A percentile compares a stretch with the other conserved stretches of the same genome.
Evolutionary conservation across 2,113 vertebrate genomes (phyloP).

Genomic region (Toxotes chatareus): DNA sequence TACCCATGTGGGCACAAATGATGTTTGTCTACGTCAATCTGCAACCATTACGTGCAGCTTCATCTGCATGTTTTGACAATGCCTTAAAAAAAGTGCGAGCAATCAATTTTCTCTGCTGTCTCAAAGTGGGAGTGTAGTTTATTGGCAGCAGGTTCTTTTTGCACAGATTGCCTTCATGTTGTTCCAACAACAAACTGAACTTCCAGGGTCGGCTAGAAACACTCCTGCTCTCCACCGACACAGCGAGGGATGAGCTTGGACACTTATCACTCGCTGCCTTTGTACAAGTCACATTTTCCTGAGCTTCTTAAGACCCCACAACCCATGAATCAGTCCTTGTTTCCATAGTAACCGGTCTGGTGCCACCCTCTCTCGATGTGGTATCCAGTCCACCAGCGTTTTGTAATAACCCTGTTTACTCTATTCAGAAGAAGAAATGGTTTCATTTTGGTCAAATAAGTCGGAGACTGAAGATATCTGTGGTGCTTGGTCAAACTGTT

Average conservation of each 20-base stretch:
- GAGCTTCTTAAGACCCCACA: conserved; percentile 36
- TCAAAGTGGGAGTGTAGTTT: conserved; percentile 40
- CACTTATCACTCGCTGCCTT: conserved; percentile 48
- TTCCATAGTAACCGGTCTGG: conserved; percentile 63
- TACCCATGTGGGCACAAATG: conserved; percentile 32
- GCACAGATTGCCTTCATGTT: conserved; percentile 43
- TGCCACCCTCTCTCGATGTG: conserved; percentile 42
- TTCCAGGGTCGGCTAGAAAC: conserved; percentile 36
- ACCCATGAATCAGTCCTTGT: conserved; percentile 55
- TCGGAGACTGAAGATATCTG: background rate
- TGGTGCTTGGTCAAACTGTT: background rate
- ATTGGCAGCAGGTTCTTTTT: conserved; percentile 41
- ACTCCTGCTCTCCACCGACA: conserved; percentile 40
- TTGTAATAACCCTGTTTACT: conserved; percentile 20
- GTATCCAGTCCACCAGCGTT: conserved; percentile 28
- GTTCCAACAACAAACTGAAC: conserved; percentile 45
- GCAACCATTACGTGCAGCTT: conserved; percentile 30
- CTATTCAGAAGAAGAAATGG: conserved; percentile 4
- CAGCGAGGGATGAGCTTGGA: conserved; percentile 39
- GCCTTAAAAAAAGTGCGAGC: conserved; percentile 33
- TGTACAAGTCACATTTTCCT: conserved; percentile 42
- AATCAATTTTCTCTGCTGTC: conserved; percentile 46
- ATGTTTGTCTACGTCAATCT: conserved; percentile 13
- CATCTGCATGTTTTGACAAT: conserved; percentile 44
- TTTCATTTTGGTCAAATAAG: background rate